Conservation (phyloP, 2,888 invertebrate species). For the Hoplodrina ambigua region DNA sequence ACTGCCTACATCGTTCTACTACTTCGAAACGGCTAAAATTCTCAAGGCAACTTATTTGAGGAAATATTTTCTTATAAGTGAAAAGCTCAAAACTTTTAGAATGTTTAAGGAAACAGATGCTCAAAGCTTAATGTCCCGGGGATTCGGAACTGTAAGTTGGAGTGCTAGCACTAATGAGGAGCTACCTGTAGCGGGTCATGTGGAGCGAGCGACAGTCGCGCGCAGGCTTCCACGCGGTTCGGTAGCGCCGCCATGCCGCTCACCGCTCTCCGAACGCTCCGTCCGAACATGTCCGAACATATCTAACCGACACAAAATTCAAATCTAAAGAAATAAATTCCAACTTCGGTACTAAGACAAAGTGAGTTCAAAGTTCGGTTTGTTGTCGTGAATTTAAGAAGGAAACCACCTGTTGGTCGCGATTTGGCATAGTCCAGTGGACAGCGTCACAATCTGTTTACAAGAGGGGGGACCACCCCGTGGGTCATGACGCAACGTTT, state of each 20-base stretch:
- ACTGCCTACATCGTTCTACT: neutral
- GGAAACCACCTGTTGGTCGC: constrained; percentile 86
- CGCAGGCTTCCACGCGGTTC: constrained; percentile 88
- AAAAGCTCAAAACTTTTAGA: constrained; percentile 26
- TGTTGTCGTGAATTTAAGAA: constrained; percentile 61
- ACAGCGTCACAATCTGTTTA: constrained; percentile 88
- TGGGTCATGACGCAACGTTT: constrained; percentile 86
- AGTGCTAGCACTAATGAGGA: constrained; percentile 77
- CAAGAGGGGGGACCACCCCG: constrained; percentile 83
- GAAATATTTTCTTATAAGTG: constrained; percentile 6
- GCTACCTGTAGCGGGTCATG: constrained; percentile 88
- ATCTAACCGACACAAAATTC: constrained; percentile 64
- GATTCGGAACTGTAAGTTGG: constrained; percentile 76
- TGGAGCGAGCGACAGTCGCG: constrained; percentile 84
- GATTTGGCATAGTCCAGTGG: constrained; percentile 83
- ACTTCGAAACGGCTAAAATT: constrained; percentile 1
- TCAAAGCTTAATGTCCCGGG: constrained; percentile 70
- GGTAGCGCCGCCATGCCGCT: constrained; percentile 82
- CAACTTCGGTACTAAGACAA: constrained; percentile 43
- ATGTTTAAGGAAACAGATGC: constrained; percentile 64
- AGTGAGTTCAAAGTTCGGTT: constrained; percentile 51
- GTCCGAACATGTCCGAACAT: constrained; percentile 72
- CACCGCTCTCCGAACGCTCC: constrained; percentile 75
- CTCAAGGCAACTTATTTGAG: neutral
- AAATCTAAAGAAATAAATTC: constrained; percentile 47